phyloP scores from a whole-genome alignment of 2,113 vertebrate species.

The Phylloscopus trochilus region DNA sequence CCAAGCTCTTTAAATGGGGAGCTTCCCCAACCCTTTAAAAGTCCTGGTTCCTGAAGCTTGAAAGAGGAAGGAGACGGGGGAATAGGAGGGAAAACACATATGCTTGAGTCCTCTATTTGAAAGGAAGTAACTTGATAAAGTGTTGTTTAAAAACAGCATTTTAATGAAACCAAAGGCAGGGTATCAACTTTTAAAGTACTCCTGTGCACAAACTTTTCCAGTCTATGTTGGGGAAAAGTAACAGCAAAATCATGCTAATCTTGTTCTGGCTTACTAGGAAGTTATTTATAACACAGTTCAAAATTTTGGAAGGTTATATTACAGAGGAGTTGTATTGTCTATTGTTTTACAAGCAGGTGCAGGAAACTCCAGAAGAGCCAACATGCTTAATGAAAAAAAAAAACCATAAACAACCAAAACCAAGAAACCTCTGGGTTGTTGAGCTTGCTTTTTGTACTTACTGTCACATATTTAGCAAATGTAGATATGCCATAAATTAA shows the following conservation, averaged over 20 bases:
- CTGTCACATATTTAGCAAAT: not conserved
- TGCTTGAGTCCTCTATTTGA: not conserved
- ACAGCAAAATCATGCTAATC: slow-evolving; percentile 24
- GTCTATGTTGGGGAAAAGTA: not conserved
- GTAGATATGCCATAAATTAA: not conserved
- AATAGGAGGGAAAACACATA: not conserved
- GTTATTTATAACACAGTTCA: slow-evolving; percentile 58
- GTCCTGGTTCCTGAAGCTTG: not conserved
- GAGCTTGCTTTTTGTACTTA: not conserved
- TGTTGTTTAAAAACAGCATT: not conserved
- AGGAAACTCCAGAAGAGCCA: slow-evolving; percentile 60
- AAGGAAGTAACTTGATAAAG: not conserved
- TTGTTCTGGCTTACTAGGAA: slow-evolving; percentile 14
- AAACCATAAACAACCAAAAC: not conserved
- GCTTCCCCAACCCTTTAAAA: not conserved
- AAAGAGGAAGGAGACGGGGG: not conserved
- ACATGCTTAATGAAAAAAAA: not conserved
- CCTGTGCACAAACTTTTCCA: not conserved
- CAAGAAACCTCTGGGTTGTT: not conserved
- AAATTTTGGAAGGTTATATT: slow-evolving; percentile 41
- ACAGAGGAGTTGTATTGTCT: slow-evolving; percentile 51
- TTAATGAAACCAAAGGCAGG: not conserved
- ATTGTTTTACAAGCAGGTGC: slow-evolving; percentile 70
- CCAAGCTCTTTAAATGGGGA: not conserved
- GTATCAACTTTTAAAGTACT: not conserved